phyloP scores from a whole-genome alignment of 2,113 vertebrate species.

The Tympanuchus pallidicinctus region DNA sequence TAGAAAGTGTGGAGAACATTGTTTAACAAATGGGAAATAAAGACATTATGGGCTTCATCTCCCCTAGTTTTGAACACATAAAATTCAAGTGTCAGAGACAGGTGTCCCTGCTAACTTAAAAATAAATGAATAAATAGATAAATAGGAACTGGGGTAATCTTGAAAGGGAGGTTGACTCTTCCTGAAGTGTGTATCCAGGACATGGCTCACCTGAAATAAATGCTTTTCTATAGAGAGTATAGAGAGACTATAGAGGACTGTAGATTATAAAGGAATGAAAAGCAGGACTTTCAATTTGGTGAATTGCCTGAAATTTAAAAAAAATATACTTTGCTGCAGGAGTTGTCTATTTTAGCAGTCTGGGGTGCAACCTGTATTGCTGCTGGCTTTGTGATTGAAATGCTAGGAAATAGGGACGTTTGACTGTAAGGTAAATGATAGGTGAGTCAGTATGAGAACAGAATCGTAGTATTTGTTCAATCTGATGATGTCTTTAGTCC shows the following conservation, averaged over 20 bases:
- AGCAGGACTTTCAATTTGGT: not conserved
- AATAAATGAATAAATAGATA: not conserved
- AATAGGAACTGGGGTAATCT: not conserved
- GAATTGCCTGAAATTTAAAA: not conserved
- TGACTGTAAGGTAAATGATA: not conserved
- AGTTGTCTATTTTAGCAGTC: not conserved
- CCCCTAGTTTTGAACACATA: not conserved
- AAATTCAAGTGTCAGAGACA: not conserved
- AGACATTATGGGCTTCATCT: not conserved
- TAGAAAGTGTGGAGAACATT: not conserved
- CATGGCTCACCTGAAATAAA: not conserved
- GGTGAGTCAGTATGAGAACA: not conserved
- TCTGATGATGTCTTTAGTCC: not conserved
- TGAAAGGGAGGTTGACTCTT: not conserved
- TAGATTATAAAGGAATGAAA: not conserved
- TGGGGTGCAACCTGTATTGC: not conserved
- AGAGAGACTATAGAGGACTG: not conserved
- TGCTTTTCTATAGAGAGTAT: not conserved
- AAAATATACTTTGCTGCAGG: not conserved
- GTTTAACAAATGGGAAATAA: not conserved
- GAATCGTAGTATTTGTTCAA: not conserved
- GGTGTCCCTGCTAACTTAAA: not conserved
- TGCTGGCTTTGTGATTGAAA: slow-evolving; percentile 15
- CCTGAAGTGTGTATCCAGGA: not conserved
- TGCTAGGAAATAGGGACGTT: not conserved